Evolutionary conservation across 2,113 vertebrate species (phyloP).

Genomic region (Gobiocypris rarus): DNA sequence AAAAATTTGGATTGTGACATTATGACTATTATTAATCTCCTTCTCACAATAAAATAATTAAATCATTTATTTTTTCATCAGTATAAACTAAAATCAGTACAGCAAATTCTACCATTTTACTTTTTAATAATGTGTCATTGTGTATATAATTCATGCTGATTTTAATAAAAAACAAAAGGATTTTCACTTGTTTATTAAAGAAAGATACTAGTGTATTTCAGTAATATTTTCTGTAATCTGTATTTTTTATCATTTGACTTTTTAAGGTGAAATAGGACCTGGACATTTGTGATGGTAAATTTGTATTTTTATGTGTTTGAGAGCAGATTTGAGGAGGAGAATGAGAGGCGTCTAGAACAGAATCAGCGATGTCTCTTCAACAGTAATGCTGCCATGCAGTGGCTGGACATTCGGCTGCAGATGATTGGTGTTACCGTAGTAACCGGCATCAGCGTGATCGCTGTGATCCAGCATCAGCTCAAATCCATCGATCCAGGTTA

Average conservation of each 20-base stretch:
- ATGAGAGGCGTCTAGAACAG: constrained; percentile 81
- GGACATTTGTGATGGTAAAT: not conserved
- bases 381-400: constrained; percentile 84
- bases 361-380: constrained; percentile 94
- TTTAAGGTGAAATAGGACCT: not conserved
- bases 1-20: no score
- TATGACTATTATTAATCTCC: no score
- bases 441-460: constrained; percentile 82
- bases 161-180: no score
- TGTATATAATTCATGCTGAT: no score
- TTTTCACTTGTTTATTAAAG: no score
- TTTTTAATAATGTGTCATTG: no score
- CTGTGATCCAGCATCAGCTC: constrained; percentile 87
- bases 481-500: constrained; percentile 85
- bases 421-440: constrained; percentile 90
- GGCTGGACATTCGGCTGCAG: constrained; percentile 95
- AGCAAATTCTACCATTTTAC: no score
- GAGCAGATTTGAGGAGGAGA: constrained; percentile 89
- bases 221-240: not conserved
- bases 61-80: no score
- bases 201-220: no score
- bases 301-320: not conserved
- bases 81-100: no score
- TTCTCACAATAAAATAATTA: no score
- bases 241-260: not conserved